Percentiles rank a stretch among this genome's conserved stretches.
These are phyloP conservation scores for Enteromius treurensis DNA, from an alignment of 2,797 vertebrate genomes.

Conservation along the genomic window DNA sequence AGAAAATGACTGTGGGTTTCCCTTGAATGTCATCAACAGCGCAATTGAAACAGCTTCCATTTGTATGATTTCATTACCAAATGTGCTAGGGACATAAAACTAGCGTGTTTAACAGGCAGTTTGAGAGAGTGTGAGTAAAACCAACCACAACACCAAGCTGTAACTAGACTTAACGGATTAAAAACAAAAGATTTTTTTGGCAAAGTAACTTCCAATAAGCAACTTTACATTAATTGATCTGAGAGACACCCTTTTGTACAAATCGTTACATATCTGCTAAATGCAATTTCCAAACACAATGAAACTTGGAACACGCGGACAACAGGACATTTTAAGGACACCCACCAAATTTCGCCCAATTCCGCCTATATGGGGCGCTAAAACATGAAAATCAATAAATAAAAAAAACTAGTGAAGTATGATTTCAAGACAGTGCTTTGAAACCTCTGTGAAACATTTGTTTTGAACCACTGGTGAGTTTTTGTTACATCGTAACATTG, in stretches of 20 bases:
- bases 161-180: neutral
- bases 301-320: neutral
- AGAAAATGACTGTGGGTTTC: conserved; percentile 57
- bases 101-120: conserved; percentile 25
- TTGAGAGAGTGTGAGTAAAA: neutral
- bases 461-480: neutral
- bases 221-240: neutral
- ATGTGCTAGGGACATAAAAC: conserved; percentile 6
- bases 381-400: neutral
- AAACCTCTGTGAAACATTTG: neutral
- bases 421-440: neutral
- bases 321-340: neutral
- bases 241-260: neutral
- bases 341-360: neutral
- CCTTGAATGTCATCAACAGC: conserved; percentile 36
- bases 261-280: neutral
- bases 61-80: conserved; percentile 23
- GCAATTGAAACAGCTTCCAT: conserved; percentile 17
- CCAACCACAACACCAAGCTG: neutral
- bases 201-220: neutral
- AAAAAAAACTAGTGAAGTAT: neutral
- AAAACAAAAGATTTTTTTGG: neutral
- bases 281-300: neutral
- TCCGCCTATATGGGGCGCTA: neutral
- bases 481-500: neutral